Evolutionary conservation across 2,113 vertebrate genomes (phyloP), one percentile per base, ranked within the genome.

Genomic region (Elaphurus davidianus): DNA sequence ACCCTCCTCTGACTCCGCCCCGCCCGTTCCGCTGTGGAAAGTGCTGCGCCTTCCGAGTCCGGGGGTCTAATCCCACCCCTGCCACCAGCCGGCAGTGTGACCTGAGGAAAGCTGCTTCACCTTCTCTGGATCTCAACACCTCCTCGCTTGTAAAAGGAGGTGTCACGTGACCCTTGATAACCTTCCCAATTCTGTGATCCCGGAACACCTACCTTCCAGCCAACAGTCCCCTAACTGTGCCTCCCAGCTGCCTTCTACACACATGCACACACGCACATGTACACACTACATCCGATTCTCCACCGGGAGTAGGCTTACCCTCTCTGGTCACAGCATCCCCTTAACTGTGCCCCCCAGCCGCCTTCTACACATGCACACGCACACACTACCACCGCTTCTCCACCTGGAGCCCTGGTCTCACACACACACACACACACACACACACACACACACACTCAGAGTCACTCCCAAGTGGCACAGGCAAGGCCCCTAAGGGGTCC

Each of bases 401-500:
- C 33, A 59, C 71, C 52, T 17, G 17, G 23, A 45, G n/a, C 54
- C 79, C 93, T 93, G 28, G 40, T 40, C 40, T 40, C 27, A 19
- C 15, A 14, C 52, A 40, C 10, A 21, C n/a, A n/a, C n/a, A n/a
- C 52, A 52, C 30, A 14, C 9, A 5, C 36, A 43, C 54, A 59
- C 36, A 19, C 43, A 30, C 30, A 30, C 27, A 21, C 10, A n/a
- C 78, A 36, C 43, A n/a, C 30, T 9, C 6, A 13, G 28, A 89
- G 84, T 27, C 64, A 16, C 84, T 30, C 98, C 95, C 62, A 71
- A 90, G 67, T 55, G 45, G 43, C 83, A 55, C 17, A 59, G 67
- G 16, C 87, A 95, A 93, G 97, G 94, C 86, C 14, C 90, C 84
- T 87, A 86, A 98, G 74, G 96, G 97, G 59, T 93, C 94, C 91